phyloP scores from a whole-genome alignment of 2,888 invertebrate genomes.

The Oxyteleia sp. region DNA sequence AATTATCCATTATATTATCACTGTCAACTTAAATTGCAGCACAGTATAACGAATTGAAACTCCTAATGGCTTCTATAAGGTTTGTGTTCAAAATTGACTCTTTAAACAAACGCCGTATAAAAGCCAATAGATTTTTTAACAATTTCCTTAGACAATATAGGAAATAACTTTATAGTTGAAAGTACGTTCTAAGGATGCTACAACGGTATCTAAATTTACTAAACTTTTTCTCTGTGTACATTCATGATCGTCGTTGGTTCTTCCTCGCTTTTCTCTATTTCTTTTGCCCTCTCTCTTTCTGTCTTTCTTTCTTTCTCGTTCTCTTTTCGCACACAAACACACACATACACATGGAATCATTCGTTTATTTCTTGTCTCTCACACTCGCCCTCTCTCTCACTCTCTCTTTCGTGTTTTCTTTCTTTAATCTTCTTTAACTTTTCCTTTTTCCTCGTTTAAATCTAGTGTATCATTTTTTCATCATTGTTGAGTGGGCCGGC shows the following conservation, averaged over 20 bases:
- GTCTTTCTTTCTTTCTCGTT: slow-evolving; percentile 23
- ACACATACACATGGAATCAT: background rate
- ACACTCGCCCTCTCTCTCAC: background rate
- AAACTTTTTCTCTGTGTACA: background rate
- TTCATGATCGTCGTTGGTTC: slow-evolving; percentile 5
- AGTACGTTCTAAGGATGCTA: too few relatives aligned
- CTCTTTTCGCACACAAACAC: slow-evolving; percentile 9
- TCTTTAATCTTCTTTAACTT: slow-evolving; percentile 54
- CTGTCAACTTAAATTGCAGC: too few relatives aligned
- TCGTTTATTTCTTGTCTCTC: slow-evolving; percentile 20
- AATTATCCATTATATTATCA: too few relatives aligned
- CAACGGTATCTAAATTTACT: too few relatives aligned
- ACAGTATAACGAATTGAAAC: too few relatives aligned
- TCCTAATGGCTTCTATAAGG: too few relatives aligned
- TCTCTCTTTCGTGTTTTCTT: slow-evolving; percentile 42
- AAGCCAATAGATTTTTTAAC: too few relatives aligned
- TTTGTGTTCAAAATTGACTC: too few relatives aligned
- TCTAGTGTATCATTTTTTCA: slow-evolving; percentile 68
- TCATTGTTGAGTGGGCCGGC: slow-evolving; percentile 79
- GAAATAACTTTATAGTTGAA: too few relatives aligned
- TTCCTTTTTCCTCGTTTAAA: slow-evolving; percentile 65
- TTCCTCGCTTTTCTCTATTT: slow-evolving; percentile 3
- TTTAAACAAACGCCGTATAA: too few relatives aligned
- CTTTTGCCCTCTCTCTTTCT: slow-evolving; percentile 18
- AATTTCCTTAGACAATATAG: too few relatives aligned